These are phyloP conservation scores for Anastrepha ludens DNA, from an alignment of 1,140 invertebrate genomes.

Conservation along the genomic window DNA sequence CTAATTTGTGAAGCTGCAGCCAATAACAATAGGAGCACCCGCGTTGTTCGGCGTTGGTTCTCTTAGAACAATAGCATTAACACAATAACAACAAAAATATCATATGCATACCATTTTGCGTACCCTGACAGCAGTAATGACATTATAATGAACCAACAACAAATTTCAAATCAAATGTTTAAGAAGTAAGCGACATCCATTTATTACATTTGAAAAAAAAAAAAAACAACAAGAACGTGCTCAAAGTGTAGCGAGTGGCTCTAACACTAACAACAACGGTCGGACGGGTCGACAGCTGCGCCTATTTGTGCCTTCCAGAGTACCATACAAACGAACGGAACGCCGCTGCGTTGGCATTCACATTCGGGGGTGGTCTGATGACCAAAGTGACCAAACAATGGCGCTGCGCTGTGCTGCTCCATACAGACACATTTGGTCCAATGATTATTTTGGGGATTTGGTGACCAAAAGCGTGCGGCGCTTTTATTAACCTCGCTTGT, in stretches of 20 bases:
- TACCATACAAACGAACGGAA: background rate
- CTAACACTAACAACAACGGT: background rate
- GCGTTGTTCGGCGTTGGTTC: background rate
- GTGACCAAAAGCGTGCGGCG: slow-evolving; percentile 32
- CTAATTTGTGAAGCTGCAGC: slow-evolving; percentile 53
- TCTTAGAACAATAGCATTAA: background rate
- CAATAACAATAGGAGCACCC: slow-evolving; percentile 54
- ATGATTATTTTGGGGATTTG: slow-evolving; percentile 35
- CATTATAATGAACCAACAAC: background rate
- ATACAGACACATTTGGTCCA: background rate
- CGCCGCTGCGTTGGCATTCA: background rate
- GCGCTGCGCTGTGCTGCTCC: background rate
- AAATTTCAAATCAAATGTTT: slow-evolving; percentile 16
- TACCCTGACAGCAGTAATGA: slow-evolving; percentile 45
- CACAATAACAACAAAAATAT: slow-evolving; percentile 36
- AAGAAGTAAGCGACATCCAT: slow-evolving; percentile 21
- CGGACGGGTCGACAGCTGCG: background rate
- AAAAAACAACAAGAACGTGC: background rate
- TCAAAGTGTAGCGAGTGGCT: background rate
- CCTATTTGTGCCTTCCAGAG: background rate
- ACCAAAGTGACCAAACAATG: slow-evolving; percentile 16
- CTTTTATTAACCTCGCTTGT: slow-evolving; percentile 37
- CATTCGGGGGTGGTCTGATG: background rate
- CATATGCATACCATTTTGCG: slow-evolving; percentile 41
- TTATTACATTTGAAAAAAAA: background rate